Conservation (phyloP, 2,888 invertebrate genomes). For the Machimus atricapillus region DNA sequence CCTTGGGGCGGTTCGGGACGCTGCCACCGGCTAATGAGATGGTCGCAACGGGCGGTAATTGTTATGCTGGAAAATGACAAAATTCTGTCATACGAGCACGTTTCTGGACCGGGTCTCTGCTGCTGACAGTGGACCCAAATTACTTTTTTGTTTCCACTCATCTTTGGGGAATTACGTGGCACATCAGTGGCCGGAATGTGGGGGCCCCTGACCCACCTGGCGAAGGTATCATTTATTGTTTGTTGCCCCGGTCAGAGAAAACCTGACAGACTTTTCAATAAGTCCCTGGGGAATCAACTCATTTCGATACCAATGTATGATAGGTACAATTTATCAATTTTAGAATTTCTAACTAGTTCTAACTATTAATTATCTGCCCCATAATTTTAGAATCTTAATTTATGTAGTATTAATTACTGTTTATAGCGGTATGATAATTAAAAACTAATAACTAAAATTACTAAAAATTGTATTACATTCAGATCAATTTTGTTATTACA, state of each 20-base stretch:
- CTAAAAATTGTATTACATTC: too few relatives aligned
- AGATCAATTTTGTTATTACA: too few relatives aligned
- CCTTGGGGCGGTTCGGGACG: constrained; percentile 2
- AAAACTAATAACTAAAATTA: too few relatives aligned
- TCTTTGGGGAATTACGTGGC: neutral
- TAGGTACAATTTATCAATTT: neutral
- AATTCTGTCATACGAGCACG: constrained; percentile 38
- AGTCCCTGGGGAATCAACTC: neutral
- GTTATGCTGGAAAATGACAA: constrained; percentile 38
- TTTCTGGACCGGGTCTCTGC: constrained; percentile 38
- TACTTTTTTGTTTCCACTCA: constrained; percentile 30
- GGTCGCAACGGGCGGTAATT: constrained; percentile 43
- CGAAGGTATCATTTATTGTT: neutral
- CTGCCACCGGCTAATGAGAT: constrained; percentile 41
- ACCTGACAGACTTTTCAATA: neutral
- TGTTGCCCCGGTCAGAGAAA: neutral
- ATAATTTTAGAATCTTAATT: too few relatives aligned
- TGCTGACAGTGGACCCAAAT: constrained; percentile 34
- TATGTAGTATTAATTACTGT: too few relatives aligned
- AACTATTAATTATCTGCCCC: too few relatives aligned
- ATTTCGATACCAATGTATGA: neutral
- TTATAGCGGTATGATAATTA: too few relatives aligned
- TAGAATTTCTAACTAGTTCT: too few relatives aligned
- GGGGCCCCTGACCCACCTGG: neutral
- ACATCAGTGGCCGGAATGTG: neutral